Conservation (phyloP, 2,113 vertebrate genomes). For the Nesoenas mayeri region DNA sequence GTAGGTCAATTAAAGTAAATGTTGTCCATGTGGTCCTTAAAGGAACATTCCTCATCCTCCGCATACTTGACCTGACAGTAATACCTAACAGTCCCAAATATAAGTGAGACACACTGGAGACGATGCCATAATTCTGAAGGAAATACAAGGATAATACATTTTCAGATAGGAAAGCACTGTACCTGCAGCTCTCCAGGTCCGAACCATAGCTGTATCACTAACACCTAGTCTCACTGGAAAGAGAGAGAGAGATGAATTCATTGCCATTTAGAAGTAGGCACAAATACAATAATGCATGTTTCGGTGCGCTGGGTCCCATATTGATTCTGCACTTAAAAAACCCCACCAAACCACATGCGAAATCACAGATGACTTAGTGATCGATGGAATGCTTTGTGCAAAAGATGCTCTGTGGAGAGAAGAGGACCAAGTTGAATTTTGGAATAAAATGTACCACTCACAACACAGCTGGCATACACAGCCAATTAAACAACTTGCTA, state of each 20-base stretch:
- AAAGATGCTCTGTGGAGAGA: not conserved
- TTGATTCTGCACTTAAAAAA: not conserved
- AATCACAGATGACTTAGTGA: not conserved
- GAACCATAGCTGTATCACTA: not conserved
- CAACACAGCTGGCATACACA: not conserved
- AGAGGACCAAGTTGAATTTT: not conserved
- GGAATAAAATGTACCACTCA: not conserved
- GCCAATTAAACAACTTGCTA: not conserved
- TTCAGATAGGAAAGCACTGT: not conserved
- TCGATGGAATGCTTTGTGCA: not conserved
- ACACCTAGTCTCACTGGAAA: not conserved
- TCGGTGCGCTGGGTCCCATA: not conserved
- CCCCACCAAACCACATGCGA: not conserved
- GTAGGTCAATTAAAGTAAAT: not conserved
- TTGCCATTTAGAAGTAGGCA: not conserved
- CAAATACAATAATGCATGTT: not conserved
- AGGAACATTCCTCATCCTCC: not conserved
- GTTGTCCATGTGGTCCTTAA: not conserved
- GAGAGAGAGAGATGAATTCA: not conserved
- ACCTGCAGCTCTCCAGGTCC: not conserved
- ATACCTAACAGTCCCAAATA: not conserved
- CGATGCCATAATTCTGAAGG: not conserved
- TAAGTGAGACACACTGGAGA: not conserved
- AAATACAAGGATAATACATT: not conserved
- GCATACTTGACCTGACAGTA: not conserved